phyloP scores from a whole-genome alignment of 2,888 invertebrate genomes.

The Brenthis hecate region DNA sequence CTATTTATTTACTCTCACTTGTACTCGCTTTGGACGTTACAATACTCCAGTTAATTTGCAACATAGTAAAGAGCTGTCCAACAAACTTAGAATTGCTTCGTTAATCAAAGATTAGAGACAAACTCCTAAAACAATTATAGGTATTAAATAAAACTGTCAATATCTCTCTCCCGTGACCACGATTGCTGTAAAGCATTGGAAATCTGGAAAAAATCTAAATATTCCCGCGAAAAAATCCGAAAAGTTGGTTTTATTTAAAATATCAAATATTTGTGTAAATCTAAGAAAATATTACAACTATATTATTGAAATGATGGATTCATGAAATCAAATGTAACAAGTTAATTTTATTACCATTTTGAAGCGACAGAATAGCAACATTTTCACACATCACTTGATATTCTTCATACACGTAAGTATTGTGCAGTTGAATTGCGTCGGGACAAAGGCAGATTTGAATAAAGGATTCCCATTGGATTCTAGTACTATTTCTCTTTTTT shows the following conservation, averaged over 20 bases:
- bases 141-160: no score
- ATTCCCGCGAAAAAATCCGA: no score
- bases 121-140: no score
- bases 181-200: no score
- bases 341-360: constrained; percentile 3
- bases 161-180: no score
- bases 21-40: no score
- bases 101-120: no score
- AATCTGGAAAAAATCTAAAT: no score
- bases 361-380: constrained; percentile 11
- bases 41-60: no score
- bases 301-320: neutral
- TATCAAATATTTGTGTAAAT: neutral
- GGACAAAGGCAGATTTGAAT: constrained; percentile 24
- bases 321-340: neutral
- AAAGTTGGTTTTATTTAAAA: no score
- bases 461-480: constrained; percentile 23
- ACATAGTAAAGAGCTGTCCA: no score
- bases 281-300: neutral
- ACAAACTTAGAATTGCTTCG: no score
- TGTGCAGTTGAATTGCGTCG: constrained; percentile 18
- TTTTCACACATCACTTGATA: constrained; percentile 16
- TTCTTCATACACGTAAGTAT: constrained; percentile 24
- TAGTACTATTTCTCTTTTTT: constrained; percentile 22
- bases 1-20: neutral